These are phyloP conservation scores for Amphipoea lucens DNA, from an alignment of 2,888 invertebrate species.

Conservation along the genomic window DNA sequence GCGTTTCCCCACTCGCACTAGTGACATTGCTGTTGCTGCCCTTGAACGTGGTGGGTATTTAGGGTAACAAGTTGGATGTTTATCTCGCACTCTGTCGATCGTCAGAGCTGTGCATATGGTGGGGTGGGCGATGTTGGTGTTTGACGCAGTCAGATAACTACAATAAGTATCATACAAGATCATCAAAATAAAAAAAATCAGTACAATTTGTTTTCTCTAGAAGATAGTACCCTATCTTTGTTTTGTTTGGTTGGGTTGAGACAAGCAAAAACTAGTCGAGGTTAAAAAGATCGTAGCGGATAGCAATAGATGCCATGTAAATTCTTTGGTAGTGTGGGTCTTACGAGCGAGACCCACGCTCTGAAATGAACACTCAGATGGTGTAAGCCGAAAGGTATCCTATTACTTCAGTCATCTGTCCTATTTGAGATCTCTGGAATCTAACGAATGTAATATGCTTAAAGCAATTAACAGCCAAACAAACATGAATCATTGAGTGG, in stretches of 20 bases:
- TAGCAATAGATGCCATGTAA: not conserved
- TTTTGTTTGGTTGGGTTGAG: not conserved
- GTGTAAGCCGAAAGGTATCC: slow-evolving; percentile 32
- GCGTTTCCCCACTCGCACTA: not conserved
- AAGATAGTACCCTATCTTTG: not conserved
- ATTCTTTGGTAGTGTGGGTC: slow-evolving; percentile 17
- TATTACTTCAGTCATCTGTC: slow-evolving; percentile 37
- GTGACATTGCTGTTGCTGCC: slow-evolving; percentile 49
- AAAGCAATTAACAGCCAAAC: slow-evolving; percentile 27
- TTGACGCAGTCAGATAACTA: not conserved
- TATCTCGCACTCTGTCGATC: slow-evolving; percentile 12
- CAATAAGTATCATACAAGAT: not conserved
- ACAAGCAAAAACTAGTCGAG: not conserved
- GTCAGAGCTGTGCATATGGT: not conserved
- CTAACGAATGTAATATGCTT: slow-evolving; percentile 39
- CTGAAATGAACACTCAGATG: slow-evolving; percentile 35
- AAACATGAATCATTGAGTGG: slow-evolving; percentile 39
- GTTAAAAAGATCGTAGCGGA: not conserved
- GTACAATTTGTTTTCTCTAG: not conserved
- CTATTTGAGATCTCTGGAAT: slow-evolving; percentile 32
- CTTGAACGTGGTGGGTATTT: slow-evolving; percentile 52
- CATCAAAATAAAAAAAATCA: not conserved
- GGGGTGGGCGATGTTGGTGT: not conserved
- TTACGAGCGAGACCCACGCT: slow-evolving; percentile 32
- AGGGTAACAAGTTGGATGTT: slow-evolving; percentile 29